Percentiles rank a stretch among this genome's conserved stretches.
Evolutionary conservation across 2,888 invertebrate genomes (phyloP).

Genomic region (Melipona beecheii): DNA sequence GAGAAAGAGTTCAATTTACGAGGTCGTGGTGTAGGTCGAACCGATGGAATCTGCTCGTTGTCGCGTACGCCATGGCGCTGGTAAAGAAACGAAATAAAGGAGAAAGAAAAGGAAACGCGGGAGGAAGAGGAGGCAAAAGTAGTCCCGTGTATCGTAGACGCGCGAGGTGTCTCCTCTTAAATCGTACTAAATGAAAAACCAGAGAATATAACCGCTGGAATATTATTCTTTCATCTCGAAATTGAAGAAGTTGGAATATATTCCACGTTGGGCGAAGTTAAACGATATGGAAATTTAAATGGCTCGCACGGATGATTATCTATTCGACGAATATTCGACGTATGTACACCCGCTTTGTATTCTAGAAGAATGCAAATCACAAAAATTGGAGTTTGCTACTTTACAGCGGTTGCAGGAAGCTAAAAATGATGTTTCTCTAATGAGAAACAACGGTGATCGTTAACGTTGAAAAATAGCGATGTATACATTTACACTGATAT

Average conservation of each 20-base stretch:
- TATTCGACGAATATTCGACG: too few relatives aligned
- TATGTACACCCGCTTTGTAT: too few relatives aligned
- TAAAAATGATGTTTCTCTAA: too few relatives aligned
- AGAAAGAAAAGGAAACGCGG: background rate
- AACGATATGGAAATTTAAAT: too few relatives aligned
- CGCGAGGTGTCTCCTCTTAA: background rate
- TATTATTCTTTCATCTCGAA: background rate
- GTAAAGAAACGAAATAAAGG: background rate
- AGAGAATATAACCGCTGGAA: background rate
- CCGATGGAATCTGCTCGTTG: conserved; percentile 52
- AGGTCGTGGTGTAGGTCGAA: conserved; percentile 56
- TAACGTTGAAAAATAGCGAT: too few relatives aligned
- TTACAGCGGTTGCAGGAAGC: too few relatives aligned
- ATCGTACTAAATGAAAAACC: background rate
- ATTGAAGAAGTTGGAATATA: background rate
- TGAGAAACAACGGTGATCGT: too few relatives aligned
- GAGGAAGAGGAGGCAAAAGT: background rate
- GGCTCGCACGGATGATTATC: too few relatives aligned
- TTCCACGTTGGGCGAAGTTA: too few relatives aligned
- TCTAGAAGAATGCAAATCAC: too few relatives aligned
- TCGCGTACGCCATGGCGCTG: conserved; percentile 26
- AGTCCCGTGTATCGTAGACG: background rate
- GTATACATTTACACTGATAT: too few relatives aligned
- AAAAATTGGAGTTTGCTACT: too few relatives aligned
- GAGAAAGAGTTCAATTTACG: conserved; percentile 63